phyloP scores from a whole-genome alignment of 2,113 vertebrate genomes.

The Pimephales promelas region DNA sequence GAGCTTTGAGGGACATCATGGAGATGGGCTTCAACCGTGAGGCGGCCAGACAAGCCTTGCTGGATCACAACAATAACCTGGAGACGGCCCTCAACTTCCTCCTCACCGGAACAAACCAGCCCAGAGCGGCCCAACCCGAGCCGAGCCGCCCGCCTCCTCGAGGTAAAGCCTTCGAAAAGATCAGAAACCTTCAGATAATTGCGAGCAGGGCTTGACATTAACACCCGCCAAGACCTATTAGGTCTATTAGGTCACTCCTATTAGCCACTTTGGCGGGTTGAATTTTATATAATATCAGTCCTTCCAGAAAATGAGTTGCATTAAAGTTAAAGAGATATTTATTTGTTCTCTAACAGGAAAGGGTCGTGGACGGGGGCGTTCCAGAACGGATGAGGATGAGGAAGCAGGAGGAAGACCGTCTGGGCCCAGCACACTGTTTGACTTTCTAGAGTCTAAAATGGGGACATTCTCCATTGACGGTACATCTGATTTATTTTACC shows the following conservation, averaged over 20 bases:
- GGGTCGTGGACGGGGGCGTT: conserved; percentile 87
- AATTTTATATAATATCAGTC: too few relatives aligned
- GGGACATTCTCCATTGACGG: conserved; percentile 89
- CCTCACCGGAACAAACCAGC: conserved; percentile 81
- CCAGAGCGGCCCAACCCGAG: conserved; percentile 71
- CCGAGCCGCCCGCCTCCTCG: conserved; percentile 72
- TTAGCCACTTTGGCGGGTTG: too few relatives aligned
- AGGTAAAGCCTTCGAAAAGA: conserved; percentile 71
- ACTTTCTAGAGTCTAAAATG: conserved; percentile 97
- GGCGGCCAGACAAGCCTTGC: conserved; percentile 89
- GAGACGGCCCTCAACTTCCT: conserved; percentile 94
- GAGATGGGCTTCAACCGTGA: conserved; percentile 98
- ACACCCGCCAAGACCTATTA: too few relatives aligned
- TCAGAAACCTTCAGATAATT: neutral
- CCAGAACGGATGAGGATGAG: conserved; percentile 88
- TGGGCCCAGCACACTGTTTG: conserved; percentile 94
- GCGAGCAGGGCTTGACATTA: too few relatives aligned
- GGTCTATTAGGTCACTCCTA: too few relatives aligned
- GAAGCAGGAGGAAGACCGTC: conserved; percentile 86
- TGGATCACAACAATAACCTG: conserved; percentile 95
- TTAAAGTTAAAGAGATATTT: too few relatives aligned
- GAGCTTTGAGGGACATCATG: conserved; percentile 92
- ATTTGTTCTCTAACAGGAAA: conserved; percentile 71
- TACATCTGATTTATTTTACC: conserved; percentile 61
- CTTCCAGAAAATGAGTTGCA: too few relatives aligned